phyloP scores from a whole-genome alignment of 1,140 invertebrate species.

The Bactericera cockerelli region DNA sequence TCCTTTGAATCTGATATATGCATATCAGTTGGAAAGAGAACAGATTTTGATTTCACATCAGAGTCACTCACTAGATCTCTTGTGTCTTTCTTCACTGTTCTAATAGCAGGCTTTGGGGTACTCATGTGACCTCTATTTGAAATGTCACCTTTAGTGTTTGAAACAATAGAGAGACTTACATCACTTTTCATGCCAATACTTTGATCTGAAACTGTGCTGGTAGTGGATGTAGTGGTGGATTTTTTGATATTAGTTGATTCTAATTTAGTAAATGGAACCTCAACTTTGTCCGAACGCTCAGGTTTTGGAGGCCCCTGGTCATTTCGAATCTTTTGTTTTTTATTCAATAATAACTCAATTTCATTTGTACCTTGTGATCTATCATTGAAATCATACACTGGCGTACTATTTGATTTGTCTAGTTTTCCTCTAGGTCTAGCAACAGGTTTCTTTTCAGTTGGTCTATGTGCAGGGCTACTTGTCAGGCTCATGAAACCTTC shows the following conservation, averaged over 20 bases:
- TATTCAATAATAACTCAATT: conserved; percentile 1
- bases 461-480: not conserved
- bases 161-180: no score
- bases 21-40: not conserved
- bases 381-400: conserved; percentile 45
- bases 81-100: conserved; percentile 10
- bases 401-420: conserved; percentile 60
- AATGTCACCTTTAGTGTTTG: no score
- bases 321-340: conserved; percentile 16
- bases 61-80: conserved; percentile 23
- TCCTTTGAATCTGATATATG: not conserved
- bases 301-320: no score
- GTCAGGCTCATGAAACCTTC: not conserved
- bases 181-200: no score
- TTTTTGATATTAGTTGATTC: no score
- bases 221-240: no score
- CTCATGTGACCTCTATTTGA: no score
- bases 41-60: not conserved
- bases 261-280: no score
- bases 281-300: no score
- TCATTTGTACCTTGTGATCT: not conserved
- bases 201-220: no score
- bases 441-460: not conserved
- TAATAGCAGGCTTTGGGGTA: conserved; percentile 11
- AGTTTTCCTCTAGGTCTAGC: conserved; percentile 33